Percentiles rank a stretch among this genome's conserved stretches.
Conservation (phyloP, 2,113 vertebrate species). For the Spea bombifrons region DNA sequence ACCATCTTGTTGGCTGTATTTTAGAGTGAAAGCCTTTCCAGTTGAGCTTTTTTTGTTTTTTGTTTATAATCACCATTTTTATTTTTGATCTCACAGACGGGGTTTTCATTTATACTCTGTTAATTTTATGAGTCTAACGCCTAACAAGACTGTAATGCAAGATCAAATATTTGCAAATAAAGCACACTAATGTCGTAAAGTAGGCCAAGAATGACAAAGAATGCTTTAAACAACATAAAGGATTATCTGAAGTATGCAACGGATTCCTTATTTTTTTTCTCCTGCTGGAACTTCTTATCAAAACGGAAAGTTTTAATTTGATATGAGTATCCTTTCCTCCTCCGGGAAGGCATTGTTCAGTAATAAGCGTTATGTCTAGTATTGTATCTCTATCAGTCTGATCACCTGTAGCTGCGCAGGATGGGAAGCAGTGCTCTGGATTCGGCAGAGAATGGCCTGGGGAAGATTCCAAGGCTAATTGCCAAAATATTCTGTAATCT, state of each 20-base stretch:
- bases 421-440: background rate
- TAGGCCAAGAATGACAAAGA: too few relatives aligned
- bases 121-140: too few relatives aligned
- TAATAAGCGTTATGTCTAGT: background rate
- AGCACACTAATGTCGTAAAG: too few relatives aligned
- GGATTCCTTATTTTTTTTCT: background rate
- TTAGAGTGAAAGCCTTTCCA: too few relatives aligned
- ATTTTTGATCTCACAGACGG: too few relatives aligned
- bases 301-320: background rate
- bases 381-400: background rate
- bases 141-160: too few relatives aligned
- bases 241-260: background rate
- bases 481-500: conserved; percentile 14
- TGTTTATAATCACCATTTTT: too few relatives aligned
- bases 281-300: background rate
- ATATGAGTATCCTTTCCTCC: background rate
- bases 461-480: conserved; percentile 2
- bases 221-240: background rate
- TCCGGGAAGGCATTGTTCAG: background rate
- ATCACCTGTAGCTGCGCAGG: background rate
- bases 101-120: too few relatives aligned
- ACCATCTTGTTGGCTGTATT: too few relatives aligned
- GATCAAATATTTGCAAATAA: too few relatives aligned
- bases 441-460: background rate
- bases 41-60: too few relatives aligned